Conservation (phyloP, 2,888 invertebrate genomes). For the Himalopsyche anomala region DNA sequence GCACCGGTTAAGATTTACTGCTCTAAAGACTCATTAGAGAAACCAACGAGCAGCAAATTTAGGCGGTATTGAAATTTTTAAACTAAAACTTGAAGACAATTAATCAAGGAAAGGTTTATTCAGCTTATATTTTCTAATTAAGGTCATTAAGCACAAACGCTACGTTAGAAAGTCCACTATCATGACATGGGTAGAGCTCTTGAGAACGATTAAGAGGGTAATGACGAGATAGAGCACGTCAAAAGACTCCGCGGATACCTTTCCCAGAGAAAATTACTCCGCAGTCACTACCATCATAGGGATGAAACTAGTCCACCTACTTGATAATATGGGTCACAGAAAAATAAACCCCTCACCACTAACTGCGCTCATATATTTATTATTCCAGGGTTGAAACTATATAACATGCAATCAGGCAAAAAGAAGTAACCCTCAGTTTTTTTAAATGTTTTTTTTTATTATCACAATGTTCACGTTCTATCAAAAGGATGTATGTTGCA, state of each 20-base stretch:
- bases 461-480: too few relatives aligned
- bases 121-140: constrained; percentile 14
- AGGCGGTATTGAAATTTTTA: not conserved
- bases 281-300: not conserved
- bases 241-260: constrained; percentile 13
- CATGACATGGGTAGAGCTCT: constrained; percentile 46
- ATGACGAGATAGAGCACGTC: constrained; percentile 49
- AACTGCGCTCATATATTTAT: too few relatives aligned
- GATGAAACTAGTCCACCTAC: not conserved
- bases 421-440: too few relatives aligned
- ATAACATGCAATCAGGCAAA: too few relatives aligned
- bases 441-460: too few relatives aligned
- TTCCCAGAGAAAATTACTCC: not conserved
- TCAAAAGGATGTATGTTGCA: too few relatives aligned
- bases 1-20: too few relatives aligned
- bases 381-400: too few relatives aligned
- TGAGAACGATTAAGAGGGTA: constrained; percentile 46
- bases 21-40: too few relatives aligned
- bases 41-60: too few relatives aligned
- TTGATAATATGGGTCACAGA: not conserved
- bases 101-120: not conserved
- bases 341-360: not conserved
- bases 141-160: not conserved
- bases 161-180: not conserved
- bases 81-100: not conserved